phyloP scores from a whole-genome alignment of 2,113 vertebrate species.

The Dicerorhinus sumatrensis region DNA sequence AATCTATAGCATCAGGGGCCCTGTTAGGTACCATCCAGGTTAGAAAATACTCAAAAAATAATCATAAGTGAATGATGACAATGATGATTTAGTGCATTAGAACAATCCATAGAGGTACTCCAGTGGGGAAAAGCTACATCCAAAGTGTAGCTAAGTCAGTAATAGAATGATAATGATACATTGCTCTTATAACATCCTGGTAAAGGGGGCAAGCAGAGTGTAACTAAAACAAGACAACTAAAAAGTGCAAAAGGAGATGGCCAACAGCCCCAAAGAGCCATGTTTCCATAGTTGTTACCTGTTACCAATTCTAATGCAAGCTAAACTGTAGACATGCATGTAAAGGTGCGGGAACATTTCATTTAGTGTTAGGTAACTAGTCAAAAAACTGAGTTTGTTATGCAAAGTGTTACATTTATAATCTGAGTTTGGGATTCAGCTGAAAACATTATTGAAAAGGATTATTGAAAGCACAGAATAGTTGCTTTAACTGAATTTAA shows the following conservation, averaged over 20 bases:
- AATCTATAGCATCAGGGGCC: neutral
- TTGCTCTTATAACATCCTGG: neutral
- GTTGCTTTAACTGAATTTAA: conserved; percentile 33
- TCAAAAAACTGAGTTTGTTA: neutral
- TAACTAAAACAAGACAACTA: neutral
- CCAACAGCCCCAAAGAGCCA: neutral
- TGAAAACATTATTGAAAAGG: neutral
- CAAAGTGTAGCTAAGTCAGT: neutral
- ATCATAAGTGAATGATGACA: neutral
- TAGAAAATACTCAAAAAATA: conserved; percentile 7
- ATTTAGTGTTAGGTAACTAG: neutral
- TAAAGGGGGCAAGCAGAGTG: neutral
- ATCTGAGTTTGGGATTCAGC: neutral
- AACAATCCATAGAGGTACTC: neutral
- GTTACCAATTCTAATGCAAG: neutral
- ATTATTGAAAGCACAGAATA: neutral
- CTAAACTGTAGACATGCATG: neutral
- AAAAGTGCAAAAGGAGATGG: neutral
- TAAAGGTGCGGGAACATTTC: neutral
- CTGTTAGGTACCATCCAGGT: neutral
- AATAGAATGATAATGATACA: neutral
- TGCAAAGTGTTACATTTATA: neutral
- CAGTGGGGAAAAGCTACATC: neutral
- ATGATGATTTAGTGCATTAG: neutral
- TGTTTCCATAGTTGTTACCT: neutral